phyloP scores from a whole-genome alignment of 2,797 vertebrate genomes.

The Echeneis naucrates region DNA sequence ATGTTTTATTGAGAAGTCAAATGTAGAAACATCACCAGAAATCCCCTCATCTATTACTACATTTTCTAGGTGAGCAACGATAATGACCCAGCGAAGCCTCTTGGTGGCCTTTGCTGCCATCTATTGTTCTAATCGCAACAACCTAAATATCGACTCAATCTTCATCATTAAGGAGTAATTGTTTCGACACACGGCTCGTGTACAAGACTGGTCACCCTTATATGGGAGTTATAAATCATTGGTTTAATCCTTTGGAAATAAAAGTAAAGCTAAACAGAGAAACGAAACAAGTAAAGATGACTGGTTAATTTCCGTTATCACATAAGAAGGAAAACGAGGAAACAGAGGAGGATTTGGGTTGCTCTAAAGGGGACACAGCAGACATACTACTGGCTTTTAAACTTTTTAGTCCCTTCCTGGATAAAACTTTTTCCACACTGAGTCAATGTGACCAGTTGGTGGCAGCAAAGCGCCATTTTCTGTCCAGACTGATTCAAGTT shows the following conservation, averaged over 20 bases:
- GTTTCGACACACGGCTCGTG: no score
- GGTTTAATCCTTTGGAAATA: no score
- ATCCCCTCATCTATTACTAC: background rate
- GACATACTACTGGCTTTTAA: background rate
- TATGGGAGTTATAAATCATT: background rate
- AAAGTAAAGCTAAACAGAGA: no score
- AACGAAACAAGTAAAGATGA: background rate
- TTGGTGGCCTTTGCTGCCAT: slow-evolving; percentile 32
- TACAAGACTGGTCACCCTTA: no score
- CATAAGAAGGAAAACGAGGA: accelerated
- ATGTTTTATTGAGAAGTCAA: background rate
- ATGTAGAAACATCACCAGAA: background rate
- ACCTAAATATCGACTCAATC: no score
- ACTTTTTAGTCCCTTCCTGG: background rate
- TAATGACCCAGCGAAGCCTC: accelerated
- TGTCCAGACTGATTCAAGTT: background rate
- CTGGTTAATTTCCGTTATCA: background rate
- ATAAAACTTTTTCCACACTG: background rate
- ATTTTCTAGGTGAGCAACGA: no score
- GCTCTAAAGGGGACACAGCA: background rate
- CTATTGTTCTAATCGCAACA: no score
- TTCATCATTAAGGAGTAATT: no score
- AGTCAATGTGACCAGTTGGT: slow-evolving; percentile 11
- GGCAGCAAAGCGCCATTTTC: slow-evolving; percentile 17
- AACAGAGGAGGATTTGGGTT: no score